These are phyloP conservation scores for Lota lota DNA, from an alignment of 2,113 vertebrate genomes.

Conservation along the genomic window DNA sequence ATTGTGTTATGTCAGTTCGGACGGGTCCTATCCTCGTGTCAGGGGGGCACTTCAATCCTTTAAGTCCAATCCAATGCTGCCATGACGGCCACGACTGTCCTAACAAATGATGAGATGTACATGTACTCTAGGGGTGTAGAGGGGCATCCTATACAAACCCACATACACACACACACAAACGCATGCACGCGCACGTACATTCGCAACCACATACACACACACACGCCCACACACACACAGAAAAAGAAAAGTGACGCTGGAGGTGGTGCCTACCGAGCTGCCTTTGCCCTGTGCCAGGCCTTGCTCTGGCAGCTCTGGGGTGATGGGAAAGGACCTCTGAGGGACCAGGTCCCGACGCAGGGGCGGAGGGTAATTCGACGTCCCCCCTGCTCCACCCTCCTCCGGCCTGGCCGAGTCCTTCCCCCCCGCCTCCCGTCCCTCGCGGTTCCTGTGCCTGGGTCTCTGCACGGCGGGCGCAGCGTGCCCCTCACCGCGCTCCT, in stretches of 20 bases:
- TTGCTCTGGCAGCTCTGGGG: conserved; percentile 82
- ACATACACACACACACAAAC: neutral
- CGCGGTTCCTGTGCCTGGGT: conserved; percentile 84
- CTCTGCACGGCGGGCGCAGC: conserved; percentile 81
- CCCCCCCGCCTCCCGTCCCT: conserved; percentile 51
- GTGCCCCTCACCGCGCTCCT: conserved; percentile 63
- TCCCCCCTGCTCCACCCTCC: conserved; percentile 71
- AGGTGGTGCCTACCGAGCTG: conserved; percentile 79
- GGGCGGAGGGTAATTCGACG: conserved; percentile 83
- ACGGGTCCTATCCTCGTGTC: conserved; percentile 56
- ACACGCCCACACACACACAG: neutral
- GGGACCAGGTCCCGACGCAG: conserved; percentile 90
- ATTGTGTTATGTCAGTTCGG: conserved; percentile 60
- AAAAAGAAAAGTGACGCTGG: neutral
- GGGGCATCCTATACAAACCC: too few species aligned
- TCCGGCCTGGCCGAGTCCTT: conserved; percentile 70
- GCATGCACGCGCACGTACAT: neutral
- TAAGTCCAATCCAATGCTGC: conserved; percentile 63
- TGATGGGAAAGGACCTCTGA: conserved; percentile 90
- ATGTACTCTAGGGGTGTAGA: too few species aligned
- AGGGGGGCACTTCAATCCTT: conserved; percentile 59
- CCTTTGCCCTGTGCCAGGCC: conserved; percentile 82
- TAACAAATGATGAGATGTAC: too few species aligned
- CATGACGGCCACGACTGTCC: conserved; percentile 16
- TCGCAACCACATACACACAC: neutral